Evolutionary conservation across 2,797 vertebrate species (phyloP).

Genomic region (Peromyscus attwateri): DNA sequence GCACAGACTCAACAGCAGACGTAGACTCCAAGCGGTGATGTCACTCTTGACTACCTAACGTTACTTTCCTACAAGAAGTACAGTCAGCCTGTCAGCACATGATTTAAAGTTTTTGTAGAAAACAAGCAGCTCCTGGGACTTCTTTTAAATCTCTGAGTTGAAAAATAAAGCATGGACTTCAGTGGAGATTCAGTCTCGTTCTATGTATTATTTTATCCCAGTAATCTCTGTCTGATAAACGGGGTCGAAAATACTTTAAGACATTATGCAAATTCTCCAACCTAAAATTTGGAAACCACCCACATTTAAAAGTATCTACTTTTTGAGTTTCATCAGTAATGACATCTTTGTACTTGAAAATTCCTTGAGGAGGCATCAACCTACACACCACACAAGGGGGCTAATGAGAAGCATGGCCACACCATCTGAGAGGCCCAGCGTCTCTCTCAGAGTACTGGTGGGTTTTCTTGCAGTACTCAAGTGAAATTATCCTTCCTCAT

Average conservation of each 20-base stretch:
- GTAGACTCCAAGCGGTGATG: not conserved
- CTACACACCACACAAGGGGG: not conserved
- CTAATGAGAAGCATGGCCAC: not conserved
- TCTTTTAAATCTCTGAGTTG: conserved; percentile 53
- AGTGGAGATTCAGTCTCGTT: conserved; percentile 14
- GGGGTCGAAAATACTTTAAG: conserved; percentile 47
- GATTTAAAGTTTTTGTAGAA: conserved; percentile 65
- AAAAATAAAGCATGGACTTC: conserved; percentile 41
- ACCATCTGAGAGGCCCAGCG: conserved; percentile 56
- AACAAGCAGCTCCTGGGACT: not conserved
- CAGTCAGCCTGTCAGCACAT: not conserved
- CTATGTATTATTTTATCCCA: not conserved
- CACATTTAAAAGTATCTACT: not conserved
- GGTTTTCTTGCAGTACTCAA: not conserved
- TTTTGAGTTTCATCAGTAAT: conserved; percentile 59
- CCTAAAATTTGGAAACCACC: conserved; percentile 43
- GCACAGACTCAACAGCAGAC: not conserved
- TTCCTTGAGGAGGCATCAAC: conserved; percentile 7
- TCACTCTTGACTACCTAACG: not conserved
- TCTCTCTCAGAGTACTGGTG: not conserved
- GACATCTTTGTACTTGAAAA: conserved; percentile 51
- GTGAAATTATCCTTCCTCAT: not conserved
- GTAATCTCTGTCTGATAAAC: conserved; percentile 31
- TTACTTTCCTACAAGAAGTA: not conserved
- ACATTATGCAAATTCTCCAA: not conserved